Percentiles rank a stretch among this genome's conserved stretches.
Conservation (phyloP, 2,888 invertebrate species). For the Xanthia togata region DNA sequence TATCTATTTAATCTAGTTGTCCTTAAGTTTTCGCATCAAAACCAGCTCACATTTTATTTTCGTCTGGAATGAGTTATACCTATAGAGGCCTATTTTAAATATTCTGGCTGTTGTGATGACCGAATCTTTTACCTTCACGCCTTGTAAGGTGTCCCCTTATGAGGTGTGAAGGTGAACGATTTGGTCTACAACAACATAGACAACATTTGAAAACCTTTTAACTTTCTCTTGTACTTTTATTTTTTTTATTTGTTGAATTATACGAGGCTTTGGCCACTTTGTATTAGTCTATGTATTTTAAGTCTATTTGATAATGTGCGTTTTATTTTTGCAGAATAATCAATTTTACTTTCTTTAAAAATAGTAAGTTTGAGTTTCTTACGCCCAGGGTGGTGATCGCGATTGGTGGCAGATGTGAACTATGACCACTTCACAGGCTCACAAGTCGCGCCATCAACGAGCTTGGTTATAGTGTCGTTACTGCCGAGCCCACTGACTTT, state of each 20-base stretch:
- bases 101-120: conserved; percentile 16
- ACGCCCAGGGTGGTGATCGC: neutral
- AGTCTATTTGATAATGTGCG: neutral
- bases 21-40: conserved; percentile 2
- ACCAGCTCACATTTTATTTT: conserved; percentile 2
- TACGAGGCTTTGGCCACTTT: neutral
- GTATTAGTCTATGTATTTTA: neutral
- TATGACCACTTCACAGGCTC: conserved; percentile 40
- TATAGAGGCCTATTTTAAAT: conserved; percentile 10
- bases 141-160: neutral
- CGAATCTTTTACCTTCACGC: conserved; percentile 28
- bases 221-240: too few species aligned
- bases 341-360: neutral
- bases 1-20: conserved; percentile 10
- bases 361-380: conserved; percentile 22
- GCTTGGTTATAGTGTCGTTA: conserved; percentile 53
- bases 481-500: conserved; percentile 46
- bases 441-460: conserved; percentile 41
- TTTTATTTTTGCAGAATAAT: neutral
- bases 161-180: too few species aligned
- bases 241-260: neutral
- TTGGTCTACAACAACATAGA: conserved; percentile 2
- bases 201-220: neutral
- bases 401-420: conserved; percentile 54
- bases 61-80: neutral